These are phyloP conservation scores for Tenebrosternarchus preto DNA, from an alignment of 2,113 vertebrate species.

Conservation along the genomic window DNA sequence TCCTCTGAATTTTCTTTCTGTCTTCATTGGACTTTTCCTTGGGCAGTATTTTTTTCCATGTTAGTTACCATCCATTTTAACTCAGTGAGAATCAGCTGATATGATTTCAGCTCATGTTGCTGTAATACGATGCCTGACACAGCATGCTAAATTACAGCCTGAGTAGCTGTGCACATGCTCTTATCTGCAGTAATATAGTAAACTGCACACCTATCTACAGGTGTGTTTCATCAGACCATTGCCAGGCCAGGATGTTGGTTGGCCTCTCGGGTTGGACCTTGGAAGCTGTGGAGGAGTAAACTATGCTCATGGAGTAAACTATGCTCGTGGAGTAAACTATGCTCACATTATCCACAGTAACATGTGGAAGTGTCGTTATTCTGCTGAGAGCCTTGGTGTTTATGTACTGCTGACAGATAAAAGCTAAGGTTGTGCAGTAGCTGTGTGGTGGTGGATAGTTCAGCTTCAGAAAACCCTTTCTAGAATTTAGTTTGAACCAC, in stretches of 20 bases:
- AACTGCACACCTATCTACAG: constrained; percentile 20
- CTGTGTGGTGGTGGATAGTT: not conserved
- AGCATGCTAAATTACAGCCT: not conserved
- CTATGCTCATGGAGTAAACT: constrained; percentile 27
- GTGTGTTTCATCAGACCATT: constrained; percentile 6
- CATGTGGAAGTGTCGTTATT: not conserved
- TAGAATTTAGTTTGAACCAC: too few species aligned
- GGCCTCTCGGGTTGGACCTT: constrained; percentile 12
- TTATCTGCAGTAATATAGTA: constrained; percentile 7
- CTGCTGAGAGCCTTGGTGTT: not conserved
- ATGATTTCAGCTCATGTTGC: not conserved
- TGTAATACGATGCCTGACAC: not conserved
- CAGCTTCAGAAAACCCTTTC: too few species aligned
- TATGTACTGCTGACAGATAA: not conserved
- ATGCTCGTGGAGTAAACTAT: constrained; percentile 2
- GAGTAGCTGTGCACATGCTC: not conserved
- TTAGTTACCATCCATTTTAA: not conserved
- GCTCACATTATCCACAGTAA: constrained; percentile 26
- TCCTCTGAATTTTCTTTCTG: not conserved
- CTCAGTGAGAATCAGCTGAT: not conserved
- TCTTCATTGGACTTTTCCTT: not conserved
- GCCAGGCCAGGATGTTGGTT: not conserved
- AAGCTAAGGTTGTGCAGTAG: not conserved
- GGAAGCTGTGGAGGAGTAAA: constrained; percentile 25
- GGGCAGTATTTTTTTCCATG: not conserved